These are phyloP conservation scores for Oncorhynchus clarkii DNA, from an alignment of 2,113 vertebrate species.

Conservation along the genomic window DNA sequence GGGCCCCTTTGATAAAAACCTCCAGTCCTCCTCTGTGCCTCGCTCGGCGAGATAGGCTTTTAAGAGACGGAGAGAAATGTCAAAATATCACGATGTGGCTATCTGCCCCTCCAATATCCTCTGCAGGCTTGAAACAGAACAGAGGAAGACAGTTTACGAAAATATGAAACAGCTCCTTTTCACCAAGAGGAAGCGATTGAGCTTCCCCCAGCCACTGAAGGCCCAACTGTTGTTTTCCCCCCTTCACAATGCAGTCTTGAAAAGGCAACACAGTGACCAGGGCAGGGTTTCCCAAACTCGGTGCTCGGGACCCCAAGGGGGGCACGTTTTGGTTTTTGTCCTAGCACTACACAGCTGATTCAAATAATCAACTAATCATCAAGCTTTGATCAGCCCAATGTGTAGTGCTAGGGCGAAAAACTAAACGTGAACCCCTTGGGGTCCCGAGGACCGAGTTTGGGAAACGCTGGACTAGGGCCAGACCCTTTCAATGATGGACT, in stretches of 20 bases:
- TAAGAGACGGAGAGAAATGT: conserved; percentile 53
- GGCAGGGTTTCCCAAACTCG: too few relatives aligned
- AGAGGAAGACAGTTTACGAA: conserved; percentile 48
- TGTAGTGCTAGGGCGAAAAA: too few relatives aligned
- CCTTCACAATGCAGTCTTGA: conserved; percentile 16
- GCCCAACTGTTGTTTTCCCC: conserved; percentile 6
- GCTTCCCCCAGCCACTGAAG: neutral
- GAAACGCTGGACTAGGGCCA: too few relatives aligned
- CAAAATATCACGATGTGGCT: conserved; percentile 53
- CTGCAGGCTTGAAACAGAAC: conserved; percentile 42
- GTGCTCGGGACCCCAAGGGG: too few relatives aligned
- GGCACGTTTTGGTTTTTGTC: too few relatives aligned
- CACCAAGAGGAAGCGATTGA: conserved; percentile 47
- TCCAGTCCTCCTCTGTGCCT: conserved; percentile 55
- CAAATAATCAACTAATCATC: too few relatives aligned
- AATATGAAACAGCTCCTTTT: conserved; percentile 30
- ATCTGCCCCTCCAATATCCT: conserved; percentile 52
- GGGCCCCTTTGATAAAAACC: conserved; percentile 62
- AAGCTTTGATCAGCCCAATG: too few relatives aligned
- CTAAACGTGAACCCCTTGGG: too few relatives aligned
- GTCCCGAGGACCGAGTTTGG: too few relatives aligned
- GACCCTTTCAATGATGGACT: too few relatives aligned
- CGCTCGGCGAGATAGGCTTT: conserved; percentile 55
- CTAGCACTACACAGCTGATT: too few relatives aligned
- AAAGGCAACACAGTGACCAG: too few relatives aligned